phyloP scores from a whole-genome alignment of 1,140 invertebrate genomes.

The Cepaea nemoralis region DNA sequence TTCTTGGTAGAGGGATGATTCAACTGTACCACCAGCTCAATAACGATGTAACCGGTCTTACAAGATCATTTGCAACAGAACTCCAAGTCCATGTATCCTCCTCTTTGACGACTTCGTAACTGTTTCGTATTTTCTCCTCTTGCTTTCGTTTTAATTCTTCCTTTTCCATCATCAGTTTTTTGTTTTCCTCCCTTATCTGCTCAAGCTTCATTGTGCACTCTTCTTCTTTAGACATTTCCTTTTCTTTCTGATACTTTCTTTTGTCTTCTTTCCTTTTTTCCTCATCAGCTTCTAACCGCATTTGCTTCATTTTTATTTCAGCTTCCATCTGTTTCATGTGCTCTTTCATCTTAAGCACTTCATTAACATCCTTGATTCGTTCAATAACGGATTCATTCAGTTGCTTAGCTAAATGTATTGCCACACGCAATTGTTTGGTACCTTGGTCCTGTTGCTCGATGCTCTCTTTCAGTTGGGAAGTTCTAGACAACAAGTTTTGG shows the following conservation, averaged over 20 bases:
- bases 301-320: not conserved
- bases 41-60: not conserved
- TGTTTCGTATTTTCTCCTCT: not conserved
- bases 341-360: no score
- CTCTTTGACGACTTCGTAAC: not conserved
- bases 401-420: not conserved
- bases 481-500: not conserved
- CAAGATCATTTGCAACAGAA: not conserved
- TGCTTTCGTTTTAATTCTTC: not conserved
- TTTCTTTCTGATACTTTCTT: not conserved
- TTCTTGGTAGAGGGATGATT: no score
- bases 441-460: not conserved
- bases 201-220: not conserved
- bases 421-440: not conserved
- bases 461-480: not conserved
- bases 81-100: not conserved
- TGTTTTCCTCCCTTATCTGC: not conserved
- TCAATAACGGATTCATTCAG: not conserved
- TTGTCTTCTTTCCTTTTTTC: not conserved
- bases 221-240: not conserved
- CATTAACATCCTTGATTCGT: no score
- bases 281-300: not conserved
- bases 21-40: not conserved
- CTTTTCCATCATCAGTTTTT: slow-evolving; percentile 4
- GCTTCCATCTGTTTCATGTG: not conserved